Base-by-base conservation (phyloP, 37 sponge, comb jelly and placozoan species). In the Axinella damicornis region DNA sequence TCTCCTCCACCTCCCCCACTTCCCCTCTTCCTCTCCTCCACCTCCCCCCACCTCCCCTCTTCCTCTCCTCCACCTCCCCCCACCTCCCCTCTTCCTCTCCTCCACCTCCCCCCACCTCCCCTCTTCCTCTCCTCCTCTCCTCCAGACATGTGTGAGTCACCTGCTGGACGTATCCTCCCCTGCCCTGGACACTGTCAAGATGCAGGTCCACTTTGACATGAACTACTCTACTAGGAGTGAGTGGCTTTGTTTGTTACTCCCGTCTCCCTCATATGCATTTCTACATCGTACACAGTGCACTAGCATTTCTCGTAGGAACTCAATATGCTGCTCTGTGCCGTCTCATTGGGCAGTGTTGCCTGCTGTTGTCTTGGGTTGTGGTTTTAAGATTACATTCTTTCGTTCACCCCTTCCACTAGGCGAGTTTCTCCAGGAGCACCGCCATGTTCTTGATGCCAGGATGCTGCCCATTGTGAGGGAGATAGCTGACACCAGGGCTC, bases 161-260 rank as follows among this genome's bases (percentile, higher is more conserved):
- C 76, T 99, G 57, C 66, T 93, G 65, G 92, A 93, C 46, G 56
- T 57, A 9, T 64, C 57, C 54, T 95, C 96, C 21, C 96, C 99
- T 34, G 77, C 94, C 13, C 82, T 99, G 75, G 99, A 99, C 74
- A 99, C 97, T 18, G 82, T 95, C 31, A 97, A 97, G 73, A 93
- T 99, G 92, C 99, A 99, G 65, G 97, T 99, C 36, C 94, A 99
- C 65, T 99, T 99, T 84, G 99, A 97, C 72, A 99, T 97, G 98
- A 97, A 99, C 78, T 99, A 99, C 81, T 92, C 96, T 0, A 71
- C 83, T n/a, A 95, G 94, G 88, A 77, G 96, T 92, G 69, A 41
- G 87, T 35, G n/a, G 4, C n/a, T n/a, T n/a, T n/a, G n/a, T n/a
- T n/a, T 46, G 46, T 12, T 9, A 46, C 46, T 12, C 46, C 9